A percentile compares a stretch with the other conserved stretches of the same genome.
Evolutionary conservation across 1,140 invertebrate genomes (phyloP).

Genomic region (Periplaneta americana): DNA sequence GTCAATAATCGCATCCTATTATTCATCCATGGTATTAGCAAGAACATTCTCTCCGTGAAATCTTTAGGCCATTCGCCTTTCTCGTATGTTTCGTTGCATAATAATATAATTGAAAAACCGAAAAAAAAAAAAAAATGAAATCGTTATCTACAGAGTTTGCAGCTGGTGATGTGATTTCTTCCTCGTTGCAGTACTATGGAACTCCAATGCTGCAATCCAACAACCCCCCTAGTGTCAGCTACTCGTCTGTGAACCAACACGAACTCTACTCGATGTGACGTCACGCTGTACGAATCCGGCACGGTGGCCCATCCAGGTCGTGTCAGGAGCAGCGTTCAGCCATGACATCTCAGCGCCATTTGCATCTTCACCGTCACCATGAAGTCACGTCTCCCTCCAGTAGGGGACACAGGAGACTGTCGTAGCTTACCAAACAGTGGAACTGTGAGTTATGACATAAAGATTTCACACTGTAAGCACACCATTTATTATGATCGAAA

Average conservation of each 20-base stretch:
- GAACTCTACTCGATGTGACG: background rate
- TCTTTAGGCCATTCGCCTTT: no score
- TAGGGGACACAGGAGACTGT: background rate
- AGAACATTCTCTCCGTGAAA: no score
- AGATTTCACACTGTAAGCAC: no score
- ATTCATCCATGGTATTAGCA: no score
- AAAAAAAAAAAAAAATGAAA: no score
- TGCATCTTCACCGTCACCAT: background rate
- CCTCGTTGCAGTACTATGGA: background rate
- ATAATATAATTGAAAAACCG: no score
- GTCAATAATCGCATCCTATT: no score
- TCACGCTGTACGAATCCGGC: background rate
- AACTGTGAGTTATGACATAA: background rate
- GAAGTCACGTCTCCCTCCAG: background rate
- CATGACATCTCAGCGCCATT: background rate
- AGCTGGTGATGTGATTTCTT: no score
- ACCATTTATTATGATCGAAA: no score
- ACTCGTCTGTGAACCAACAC: background rate
- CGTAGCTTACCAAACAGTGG: background rate
- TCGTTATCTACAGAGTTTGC: no score
- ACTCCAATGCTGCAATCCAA: background rate
- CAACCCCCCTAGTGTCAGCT: background rate
- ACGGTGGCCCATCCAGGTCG: background rate
- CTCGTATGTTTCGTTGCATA: no score
- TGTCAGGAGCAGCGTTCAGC: background rate